A percentile compares a stretch with the other conserved stretches of the same genome.
Conservation (phyloP, 2,797 vertebrate genomes). For the Petrocephalus sullivani region DNA sequence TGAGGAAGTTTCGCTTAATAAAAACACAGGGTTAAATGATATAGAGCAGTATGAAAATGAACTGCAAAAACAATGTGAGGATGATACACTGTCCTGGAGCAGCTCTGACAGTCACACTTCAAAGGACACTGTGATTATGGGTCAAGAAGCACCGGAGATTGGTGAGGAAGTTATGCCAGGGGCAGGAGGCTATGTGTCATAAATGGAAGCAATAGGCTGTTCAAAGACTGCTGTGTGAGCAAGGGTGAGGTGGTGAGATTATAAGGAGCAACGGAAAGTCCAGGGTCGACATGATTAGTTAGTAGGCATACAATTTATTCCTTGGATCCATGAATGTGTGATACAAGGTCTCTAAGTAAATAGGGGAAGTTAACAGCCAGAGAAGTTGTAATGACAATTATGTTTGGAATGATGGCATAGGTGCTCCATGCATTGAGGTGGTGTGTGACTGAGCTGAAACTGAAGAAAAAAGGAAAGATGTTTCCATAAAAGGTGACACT, state of each 20-base stretch:
- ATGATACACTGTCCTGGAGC: slow-evolving; percentile 56
- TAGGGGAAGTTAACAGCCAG: neutral
- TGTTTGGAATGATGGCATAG: neutral
- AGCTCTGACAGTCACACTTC: slow-evolving; percentile 57
- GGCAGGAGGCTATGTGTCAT: neutral
- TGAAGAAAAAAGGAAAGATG: neutral
- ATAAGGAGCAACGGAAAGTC: slow-evolving; percentile 9
- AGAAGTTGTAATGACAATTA: slow-evolving; percentile 14
- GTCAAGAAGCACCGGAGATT: slow-evolving; percentile 33
- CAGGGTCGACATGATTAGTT: neutral
- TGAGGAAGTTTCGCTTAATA: neutral
- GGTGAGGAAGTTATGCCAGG: slow-evolving; percentile 12
- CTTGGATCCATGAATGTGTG: neutral
- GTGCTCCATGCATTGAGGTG: neutral
- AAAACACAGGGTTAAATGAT: neutral
- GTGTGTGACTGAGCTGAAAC: neutral
- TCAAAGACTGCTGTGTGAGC: neutral
- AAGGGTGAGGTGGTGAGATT: slow-evolving; percentile 17
- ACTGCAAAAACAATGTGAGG: slow-evolving; percentile 31
- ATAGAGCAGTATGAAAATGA: slow-evolving; percentile 15
- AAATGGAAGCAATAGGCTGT: neutral
- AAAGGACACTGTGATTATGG: slow-evolving; percentile 52
- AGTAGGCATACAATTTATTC: neutral
- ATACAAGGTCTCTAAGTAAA: slow-evolving; percentile 7
- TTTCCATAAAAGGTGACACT: neutral